Evolutionary conservation across 2,797 vertebrate species (phyloP).

Genomic region (Trichosurus vulpecula): DNA sequence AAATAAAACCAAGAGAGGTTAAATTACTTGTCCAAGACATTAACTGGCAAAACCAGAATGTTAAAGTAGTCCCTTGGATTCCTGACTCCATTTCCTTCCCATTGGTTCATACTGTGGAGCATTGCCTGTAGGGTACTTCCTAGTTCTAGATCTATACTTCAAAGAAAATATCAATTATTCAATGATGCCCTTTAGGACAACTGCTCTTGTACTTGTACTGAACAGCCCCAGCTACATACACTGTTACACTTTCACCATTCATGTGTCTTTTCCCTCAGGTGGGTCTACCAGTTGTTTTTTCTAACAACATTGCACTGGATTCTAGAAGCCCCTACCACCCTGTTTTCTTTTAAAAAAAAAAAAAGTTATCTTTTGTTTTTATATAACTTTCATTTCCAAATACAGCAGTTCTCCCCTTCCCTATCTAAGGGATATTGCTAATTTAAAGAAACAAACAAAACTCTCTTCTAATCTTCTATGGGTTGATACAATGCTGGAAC

Average conservation of each 20-base stretch:
- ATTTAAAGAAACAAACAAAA: not conserved
- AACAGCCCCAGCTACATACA: not conserved
- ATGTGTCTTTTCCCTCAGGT: not conserved
- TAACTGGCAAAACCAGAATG: not conserved
- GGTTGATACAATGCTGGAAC: not conserved
- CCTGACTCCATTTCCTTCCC: not conserved
- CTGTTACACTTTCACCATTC: not conserved
- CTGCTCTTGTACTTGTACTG: not conserved
- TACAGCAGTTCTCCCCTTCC: not conserved
- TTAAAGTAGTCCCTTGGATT: not conserved
- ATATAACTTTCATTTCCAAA: not conserved
- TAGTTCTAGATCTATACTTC: not conserved
- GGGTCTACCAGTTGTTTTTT: not conserved
- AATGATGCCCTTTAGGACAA: not conserved
- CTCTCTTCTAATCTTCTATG: not conserved
- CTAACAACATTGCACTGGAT: not conserved
- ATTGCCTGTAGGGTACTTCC: not conserved
- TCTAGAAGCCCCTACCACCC: not conserved
- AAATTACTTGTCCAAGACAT: not conserved
- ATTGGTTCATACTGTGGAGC: not conserved
- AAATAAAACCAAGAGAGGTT: too few species aligned
- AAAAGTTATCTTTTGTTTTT: not conserved
- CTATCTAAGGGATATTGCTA: not conserved
- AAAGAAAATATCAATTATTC: not conserved
- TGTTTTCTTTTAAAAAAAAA: not conserved